Conservation (phyloP, 1,140 invertebrate species). For the Apis cerana region DNA sequence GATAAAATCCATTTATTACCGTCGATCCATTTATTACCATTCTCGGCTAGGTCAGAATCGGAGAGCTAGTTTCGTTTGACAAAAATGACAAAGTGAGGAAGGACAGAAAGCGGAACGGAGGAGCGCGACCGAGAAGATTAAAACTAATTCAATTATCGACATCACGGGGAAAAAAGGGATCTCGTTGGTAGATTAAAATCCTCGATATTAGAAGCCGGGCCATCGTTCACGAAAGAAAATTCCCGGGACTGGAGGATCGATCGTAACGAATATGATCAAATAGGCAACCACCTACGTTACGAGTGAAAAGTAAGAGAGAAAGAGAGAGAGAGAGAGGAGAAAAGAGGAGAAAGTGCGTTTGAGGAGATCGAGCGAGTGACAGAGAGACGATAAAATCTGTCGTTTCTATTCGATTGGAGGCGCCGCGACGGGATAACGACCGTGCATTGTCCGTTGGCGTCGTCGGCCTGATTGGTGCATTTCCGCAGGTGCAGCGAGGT, state of each 20-base stretch:
- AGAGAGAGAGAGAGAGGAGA: not conserved
- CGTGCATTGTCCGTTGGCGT: conserved; percentile 39
- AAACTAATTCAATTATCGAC: conserved; percentile 37
- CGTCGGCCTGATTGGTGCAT: conserved; percentile 44
- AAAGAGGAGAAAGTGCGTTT: conserved; percentile 30
- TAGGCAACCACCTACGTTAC: not conserved
- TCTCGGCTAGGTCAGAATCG: not conserved
- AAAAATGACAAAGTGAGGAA: not conserved
- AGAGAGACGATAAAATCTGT: conserved; percentile 50
- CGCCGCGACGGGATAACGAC: conserved; percentile 55
- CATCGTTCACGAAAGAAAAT: conserved; percentile 21
- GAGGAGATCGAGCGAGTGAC: conserved; percentile 38
- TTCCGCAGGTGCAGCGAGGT: conserved; percentile 47
- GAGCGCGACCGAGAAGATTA: not conserved
- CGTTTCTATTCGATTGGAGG: conserved; percentile 47
- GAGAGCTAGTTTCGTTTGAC: not conserved
- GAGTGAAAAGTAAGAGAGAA: not conserved
- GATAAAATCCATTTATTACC: not conserved
- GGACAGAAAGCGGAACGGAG: no score
- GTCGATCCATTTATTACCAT: not conserved
- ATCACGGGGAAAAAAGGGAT: not conserved
- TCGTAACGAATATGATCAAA: not conserved
- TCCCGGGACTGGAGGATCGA: not conserved
- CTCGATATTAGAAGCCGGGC: conserved; percentile 18
- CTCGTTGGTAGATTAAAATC: conserved; percentile 12